phyloP scores from a whole-genome alignment of 2,888 invertebrate genomes.

The Athrips mouffetella region DNA sequence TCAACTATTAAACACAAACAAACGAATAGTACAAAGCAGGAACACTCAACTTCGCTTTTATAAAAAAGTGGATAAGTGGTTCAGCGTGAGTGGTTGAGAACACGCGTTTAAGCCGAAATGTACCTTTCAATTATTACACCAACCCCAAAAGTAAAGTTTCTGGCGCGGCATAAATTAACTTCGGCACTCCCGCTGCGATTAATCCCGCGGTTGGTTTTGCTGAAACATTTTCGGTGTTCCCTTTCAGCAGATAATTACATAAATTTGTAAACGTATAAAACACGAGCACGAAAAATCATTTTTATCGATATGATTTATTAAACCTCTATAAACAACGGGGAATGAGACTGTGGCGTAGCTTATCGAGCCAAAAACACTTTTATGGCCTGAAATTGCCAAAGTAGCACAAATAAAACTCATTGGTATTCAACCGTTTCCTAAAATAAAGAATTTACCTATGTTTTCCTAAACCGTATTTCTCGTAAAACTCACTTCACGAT shows the following conservation, averaged over 20 bases:
- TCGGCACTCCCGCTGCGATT: constrained; percentile 44
- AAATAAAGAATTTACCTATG: too few species aligned
- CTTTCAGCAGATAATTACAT: constrained; percentile 31
- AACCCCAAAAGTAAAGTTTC: constrained; percentile 45
- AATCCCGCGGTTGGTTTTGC: constrained; percentile 42
- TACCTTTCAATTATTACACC: constrained; percentile 57
- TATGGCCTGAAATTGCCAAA: constrained; percentile 10
- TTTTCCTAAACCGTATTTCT: too few species aligned
- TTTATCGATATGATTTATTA: constrained; percentile 51
- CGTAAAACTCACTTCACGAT: too few species aligned
- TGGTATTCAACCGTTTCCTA: neutral
- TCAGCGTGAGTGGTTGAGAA: constrained; percentile 28
- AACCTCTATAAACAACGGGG: constrained; percentile 40
- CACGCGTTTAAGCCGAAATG: constrained; percentile 44
- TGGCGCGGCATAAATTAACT: constrained; percentile 51
- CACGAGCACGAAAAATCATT: constrained; percentile 32
- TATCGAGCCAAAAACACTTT: constrained; percentile 5
- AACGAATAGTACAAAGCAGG: too few species aligned
- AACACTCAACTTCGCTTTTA: constrained; percentile 45
- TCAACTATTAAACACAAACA: too few species aligned
- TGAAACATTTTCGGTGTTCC: constrained; percentile 33
- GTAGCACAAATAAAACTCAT: too few species aligned
- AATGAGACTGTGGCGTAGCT: constrained; percentile 36
- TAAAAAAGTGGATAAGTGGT: constrained; percentile 47
- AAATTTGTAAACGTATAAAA: constrained; percentile 34